phyloP scores from a whole-genome alignment of 92 coral and sea anemone species.

The Actinernus sp. region DNA sequence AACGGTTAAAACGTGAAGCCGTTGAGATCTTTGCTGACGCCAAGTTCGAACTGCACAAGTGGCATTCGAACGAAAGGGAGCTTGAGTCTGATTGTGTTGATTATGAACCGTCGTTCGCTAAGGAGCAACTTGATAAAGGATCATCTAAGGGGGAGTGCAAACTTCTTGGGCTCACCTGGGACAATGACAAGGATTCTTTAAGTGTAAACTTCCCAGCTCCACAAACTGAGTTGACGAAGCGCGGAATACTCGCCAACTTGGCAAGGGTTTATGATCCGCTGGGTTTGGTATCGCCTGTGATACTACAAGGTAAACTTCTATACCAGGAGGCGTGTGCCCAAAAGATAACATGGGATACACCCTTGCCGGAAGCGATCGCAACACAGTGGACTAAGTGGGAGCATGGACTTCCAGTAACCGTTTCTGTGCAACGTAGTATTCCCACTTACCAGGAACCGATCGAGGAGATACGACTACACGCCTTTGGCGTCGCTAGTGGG shows the following conservation, averaged over 20 bases:
- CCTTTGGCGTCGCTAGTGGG: not conserved
- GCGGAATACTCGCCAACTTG: constrained; percentile 36
- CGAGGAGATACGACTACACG: not conserved
- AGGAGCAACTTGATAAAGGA: constrained; percentile 50
- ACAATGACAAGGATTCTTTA: constrained; percentile 35
- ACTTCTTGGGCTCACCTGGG: not conserved
- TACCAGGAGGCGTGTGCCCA: not conserved
- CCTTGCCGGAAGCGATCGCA: constrained; percentile 25
- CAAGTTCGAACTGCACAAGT: constrained; percentile 39
- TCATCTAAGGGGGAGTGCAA: too few species aligned
- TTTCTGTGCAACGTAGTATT: constrained; percentile 5
- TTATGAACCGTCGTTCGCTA: constrained; percentile 16
- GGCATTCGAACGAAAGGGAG: constrained; percentile 27
- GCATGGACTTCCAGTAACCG: constrained; percentile 10
- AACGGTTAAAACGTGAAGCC: constrained; percentile 50
- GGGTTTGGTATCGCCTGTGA: constrained; percentile 53
- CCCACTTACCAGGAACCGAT: not conserved
- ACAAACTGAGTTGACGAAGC: constrained; percentile 26
- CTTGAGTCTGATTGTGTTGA: constrained; percentile 25
- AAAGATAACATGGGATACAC: constrained; percentile 1
- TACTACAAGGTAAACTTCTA: constrained; percentile 5
- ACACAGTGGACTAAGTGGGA: constrained; percentile 53
- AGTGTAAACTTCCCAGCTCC: constrained; percentile 15
- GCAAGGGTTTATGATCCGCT: constrained; percentile 66
- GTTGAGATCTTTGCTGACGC: constrained; percentile 36